Evolutionary conservation across 2,888 invertebrate genomes (phyloP).

Genomic region (Hoplodrina ambigua): DNA sequence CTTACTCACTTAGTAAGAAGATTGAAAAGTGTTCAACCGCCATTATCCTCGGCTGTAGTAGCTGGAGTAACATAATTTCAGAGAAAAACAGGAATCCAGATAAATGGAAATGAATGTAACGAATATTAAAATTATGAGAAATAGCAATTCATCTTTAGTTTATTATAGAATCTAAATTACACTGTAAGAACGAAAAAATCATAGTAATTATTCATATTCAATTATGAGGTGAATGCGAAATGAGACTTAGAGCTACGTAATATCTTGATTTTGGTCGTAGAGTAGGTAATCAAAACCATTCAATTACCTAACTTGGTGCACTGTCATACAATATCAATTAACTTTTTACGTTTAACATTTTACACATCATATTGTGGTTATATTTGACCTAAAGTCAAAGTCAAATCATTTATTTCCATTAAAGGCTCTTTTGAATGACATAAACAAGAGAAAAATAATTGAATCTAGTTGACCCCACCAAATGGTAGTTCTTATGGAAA

Average conservation of each 20-base stretch:
- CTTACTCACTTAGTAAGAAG: too few relatives aligned
- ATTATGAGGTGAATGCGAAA: background rate
- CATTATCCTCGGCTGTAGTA: background rate
- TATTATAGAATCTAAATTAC: constrained; percentile 26
- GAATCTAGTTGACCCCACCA: too few relatives aligned
- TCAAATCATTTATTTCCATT: too few relatives aligned
- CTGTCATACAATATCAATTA: too few relatives aligned
- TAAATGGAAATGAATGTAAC: constrained; percentile 27
- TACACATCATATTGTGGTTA: too few relatives aligned
- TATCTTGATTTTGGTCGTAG: background rate
- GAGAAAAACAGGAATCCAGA: constrained; percentile 19
- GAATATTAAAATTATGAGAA: constrained; percentile 13
- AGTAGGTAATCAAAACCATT: background rate
- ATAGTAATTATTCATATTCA: constrained; percentile 12
- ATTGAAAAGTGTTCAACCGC: too few relatives aligned
- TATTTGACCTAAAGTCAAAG: too few relatives aligned
- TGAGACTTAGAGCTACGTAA: background rate
- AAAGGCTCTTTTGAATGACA: too few relatives aligned
- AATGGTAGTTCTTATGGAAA: too few relatives aligned
- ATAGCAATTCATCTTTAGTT: constrained; percentile 9
- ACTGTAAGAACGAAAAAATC: constrained; percentile 26
- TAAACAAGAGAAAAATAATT: too few relatives aligned
- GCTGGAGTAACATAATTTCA: background rate
- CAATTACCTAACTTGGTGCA: background rate
- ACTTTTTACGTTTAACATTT: too few relatives aligned